phyloP scores from a whole-genome alignment of 1,140 invertebrate species.

The Nomia melanderi region DNA sequence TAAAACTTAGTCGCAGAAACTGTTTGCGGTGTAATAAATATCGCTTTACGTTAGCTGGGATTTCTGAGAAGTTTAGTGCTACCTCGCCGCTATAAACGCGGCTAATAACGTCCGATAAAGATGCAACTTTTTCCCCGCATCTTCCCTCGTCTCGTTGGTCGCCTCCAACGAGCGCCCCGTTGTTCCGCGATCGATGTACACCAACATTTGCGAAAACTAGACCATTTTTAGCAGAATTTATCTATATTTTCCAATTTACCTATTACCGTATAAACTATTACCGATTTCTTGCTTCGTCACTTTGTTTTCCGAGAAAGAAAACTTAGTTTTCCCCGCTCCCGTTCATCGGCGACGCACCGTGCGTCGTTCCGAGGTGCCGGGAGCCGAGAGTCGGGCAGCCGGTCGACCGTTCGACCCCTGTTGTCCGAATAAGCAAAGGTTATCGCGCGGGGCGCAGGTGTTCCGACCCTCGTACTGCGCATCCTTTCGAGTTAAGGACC shows the following conservation, averaged over 20 bases:
- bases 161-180: too few relatives aligned
- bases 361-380: not conserved
- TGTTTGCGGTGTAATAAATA: conserved; percentile 52
- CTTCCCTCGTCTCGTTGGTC: not conserved
- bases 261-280: too few relatives aligned
- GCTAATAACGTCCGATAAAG: conserved; percentile 6
- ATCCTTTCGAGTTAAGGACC: conserved; percentile 10
- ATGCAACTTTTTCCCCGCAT: not conserved
- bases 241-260: too few relatives aligned
- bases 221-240: too few relatives aligned
- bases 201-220: too few relatives aligned
- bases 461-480: not conserved
- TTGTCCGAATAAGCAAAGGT: not conserved
- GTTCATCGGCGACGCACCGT: not conserved
- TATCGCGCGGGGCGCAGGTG: not conserved
- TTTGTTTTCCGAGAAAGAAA: too few relatives aligned
- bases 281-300: too few relatives aligned
- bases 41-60: conserved; percentile 22
- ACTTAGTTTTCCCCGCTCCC: too few relatives aligned
- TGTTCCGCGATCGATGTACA: too few relatives aligned
- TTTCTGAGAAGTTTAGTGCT: conserved; percentile 27
- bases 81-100: not conserved
- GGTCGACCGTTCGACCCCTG: not conserved
- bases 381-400: not conserved
- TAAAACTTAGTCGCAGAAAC: conserved; percentile 55